These are phyloP conservation scores for Semaprochilodus insignis DNA, from an alignment of 2,797 vertebrate genomes.

Conservation along the genomic window DNA sequence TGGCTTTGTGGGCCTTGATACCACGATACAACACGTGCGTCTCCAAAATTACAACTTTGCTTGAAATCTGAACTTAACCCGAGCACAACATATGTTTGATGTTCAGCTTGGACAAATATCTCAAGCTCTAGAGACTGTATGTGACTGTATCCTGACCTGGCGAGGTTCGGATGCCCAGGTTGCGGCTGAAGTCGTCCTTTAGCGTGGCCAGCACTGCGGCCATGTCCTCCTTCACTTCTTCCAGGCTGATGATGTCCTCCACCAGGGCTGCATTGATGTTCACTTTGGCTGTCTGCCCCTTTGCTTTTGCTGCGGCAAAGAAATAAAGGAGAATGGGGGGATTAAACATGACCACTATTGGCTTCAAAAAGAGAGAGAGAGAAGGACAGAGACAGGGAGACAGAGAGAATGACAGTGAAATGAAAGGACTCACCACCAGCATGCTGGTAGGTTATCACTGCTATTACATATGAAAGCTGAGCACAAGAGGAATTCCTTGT, in stretches of 20 bases:
- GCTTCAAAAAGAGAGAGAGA: conserved; percentile 37
- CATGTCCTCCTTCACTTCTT: conserved; percentile 87
- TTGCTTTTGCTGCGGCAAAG: conserved; percentile 82
- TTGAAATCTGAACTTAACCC: too few species aligned
- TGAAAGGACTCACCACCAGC: conserved; percentile 62
- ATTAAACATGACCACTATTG: conserved; percentile 32
- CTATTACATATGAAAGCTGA: conserved; percentile 66
- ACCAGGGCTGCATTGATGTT: conserved; percentile 89
- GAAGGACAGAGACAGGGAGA: not conserved
- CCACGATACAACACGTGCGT: not conserved
- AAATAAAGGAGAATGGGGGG: conserved; percentile 30
- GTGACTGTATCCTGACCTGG: conserved; percentile 79
- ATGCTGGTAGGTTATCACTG: conserved; percentile 63
- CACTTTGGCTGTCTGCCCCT: conserved; percentile 86
- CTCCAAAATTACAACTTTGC: too few species aligned
- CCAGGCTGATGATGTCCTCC: conserved; percentile 90
- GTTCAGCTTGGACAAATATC: too few species aligned
- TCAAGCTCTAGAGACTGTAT: not conserved
- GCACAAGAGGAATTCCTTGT: conserved; percentile 31
- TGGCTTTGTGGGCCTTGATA: not conserved
- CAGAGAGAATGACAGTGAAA: conserved; percentile 35
- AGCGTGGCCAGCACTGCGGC: conserved; percentile 79
- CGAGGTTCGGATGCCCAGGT: conserved; percentile 89
- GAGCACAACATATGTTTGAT: too few species aligned
- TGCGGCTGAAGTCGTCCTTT: conserved; percentile 92